phyloP scores from a whole-genome alignment of 2,888 invertebrate genomes.

The Trachelus iudaicus region DNA sequence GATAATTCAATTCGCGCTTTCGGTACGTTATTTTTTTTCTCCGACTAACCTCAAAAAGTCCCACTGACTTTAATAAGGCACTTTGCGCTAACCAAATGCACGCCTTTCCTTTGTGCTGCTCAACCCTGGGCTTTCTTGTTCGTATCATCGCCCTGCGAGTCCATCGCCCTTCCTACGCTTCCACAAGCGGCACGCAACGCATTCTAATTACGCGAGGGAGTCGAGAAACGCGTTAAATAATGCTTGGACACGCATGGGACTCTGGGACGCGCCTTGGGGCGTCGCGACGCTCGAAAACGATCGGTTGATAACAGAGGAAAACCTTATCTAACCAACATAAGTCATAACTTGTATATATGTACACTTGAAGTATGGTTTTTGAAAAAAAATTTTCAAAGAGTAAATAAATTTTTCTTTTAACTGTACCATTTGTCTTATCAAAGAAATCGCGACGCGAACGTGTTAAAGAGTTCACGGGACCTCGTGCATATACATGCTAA shows the following conservation, averaged over 20 bases:
- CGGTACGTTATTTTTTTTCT: not conserved
- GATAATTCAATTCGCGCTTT: not conserved
- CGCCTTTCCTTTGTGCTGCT: not conserved
- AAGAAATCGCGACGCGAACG: not conserved
- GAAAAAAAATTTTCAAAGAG: not conserved
- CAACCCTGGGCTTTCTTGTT: not conserved
- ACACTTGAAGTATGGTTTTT: no score
- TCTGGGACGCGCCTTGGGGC: constrained; percentile 15
- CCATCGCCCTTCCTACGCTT: constrained; percentile 2
- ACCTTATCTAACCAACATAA: not conserved
- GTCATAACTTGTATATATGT: no score
- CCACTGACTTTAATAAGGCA: not conserved
- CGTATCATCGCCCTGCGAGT: not conserved
- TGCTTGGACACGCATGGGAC: constrained; percentile 35
- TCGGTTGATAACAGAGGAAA: constrained; percentile 5
- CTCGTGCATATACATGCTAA: not conserved
- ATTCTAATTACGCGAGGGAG: constrained; percentile 40
- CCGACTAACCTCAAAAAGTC: not conserved
- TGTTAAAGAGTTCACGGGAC: not conserved
- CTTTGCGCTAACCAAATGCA: not conserved
- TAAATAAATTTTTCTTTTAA: not conserved
- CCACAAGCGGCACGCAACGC: constrained; percentile 37
- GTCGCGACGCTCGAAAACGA: constrained; percentile 26
- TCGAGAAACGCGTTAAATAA: constrained; percentile 39
- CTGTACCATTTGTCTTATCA: not conserved